Evolutionary conservation across 2,113 vertebrate genomes (phyloP), one percentile per base, ranked within the genome.

Genomic region (Loxodonta africana): DNA sequence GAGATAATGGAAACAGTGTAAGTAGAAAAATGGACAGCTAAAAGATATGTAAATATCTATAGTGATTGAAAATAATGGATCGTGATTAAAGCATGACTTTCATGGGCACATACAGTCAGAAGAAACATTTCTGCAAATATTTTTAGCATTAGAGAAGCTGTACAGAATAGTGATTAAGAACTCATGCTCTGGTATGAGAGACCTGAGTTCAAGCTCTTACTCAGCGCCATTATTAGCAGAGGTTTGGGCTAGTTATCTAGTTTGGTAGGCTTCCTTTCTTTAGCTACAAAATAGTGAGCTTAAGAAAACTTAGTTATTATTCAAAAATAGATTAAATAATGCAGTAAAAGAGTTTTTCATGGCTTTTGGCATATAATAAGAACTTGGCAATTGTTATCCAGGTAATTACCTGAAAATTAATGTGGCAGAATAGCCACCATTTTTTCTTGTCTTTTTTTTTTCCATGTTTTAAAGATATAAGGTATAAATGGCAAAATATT

Each of bases 251-350:
- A 69, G 18, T 78, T 41, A 37, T 3, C 60, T 93, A 62, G 2
- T 1, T 69, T 62, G 3, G n/a, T 53, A 81, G 63, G 30, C 11
- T 65, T 53, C 48, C 23, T 83, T 92, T 90, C 48, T 17, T 63
- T 57, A 94, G 30, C 2, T 65, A 82, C 30, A 94, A 73, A 90
- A 51, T 41, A n/a, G 11, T 87, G 5, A 26, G 6, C 20, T 30
- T 37, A 83, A 78, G 74, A 88, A 95, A 71, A 82, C 11, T 76
- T 89, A 8, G 1, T 83, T 28, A 77, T 21, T 78, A 87, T 73
- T 95, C 30, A 85, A 85, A 88, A 85, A 46, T 25, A 85, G 2
- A 92, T 89, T 84, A 71, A 86, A 71, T 81, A 91, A 60, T 82
- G 9, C 5, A 60, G 1, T 62, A 57, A 53, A 82, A 95, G 5